Percentiles rank a stretch among this genome's conserved stretches.
phyloP scores from a whole-genome alignment of 2,797 vertebrate genomes.

The Silurus aristotelis region DNA sequence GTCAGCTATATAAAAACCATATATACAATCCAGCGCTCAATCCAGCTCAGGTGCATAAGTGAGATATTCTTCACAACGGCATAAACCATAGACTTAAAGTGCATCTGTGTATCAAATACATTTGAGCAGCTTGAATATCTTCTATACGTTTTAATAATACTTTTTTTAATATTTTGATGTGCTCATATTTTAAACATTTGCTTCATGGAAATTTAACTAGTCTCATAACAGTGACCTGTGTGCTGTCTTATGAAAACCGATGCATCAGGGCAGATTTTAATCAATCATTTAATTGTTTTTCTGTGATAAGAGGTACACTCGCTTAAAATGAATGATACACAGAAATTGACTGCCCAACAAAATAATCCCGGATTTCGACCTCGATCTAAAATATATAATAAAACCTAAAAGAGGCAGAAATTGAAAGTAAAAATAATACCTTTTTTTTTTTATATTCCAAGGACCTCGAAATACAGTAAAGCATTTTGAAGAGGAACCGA shows the following conservation, averaged over 20 bases:
- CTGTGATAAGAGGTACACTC: slow-evolving; percentile 43
- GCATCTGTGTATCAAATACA: no score
- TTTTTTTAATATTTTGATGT: no score
- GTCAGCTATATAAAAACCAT: neutral
- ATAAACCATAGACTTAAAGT: neutral
- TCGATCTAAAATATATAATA: neutral
- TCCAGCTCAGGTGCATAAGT: no score
- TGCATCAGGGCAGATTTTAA: slow-evolving; percentile 68
- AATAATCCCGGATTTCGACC: neutral
- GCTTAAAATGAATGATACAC: neutral
- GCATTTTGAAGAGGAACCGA: neutral
- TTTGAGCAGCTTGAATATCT: neutral
- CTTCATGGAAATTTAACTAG: slow-evolving; percentile 56
- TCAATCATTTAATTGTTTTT: slow-evolving; percentile 73
- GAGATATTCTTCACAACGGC: neutral
- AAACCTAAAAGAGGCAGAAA: neutral
- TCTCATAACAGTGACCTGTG: slow-evolving; percentile 62
- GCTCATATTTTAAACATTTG: slow-evolving; percentile 48
- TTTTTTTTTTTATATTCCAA: neutral
- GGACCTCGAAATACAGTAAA: neutral
- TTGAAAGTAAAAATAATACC: neutral
- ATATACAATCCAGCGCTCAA: no score
- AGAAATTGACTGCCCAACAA: neutral
- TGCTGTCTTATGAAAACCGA: slow-evolving; percentile 72
- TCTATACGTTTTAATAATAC: neutral